Percentiles rank a stretch among this genome's conserved stretches.
phyloP scores from a whole-genome alignment of 1,140 invertebrate genomes.

The Hormaphis cornu region DNA sequence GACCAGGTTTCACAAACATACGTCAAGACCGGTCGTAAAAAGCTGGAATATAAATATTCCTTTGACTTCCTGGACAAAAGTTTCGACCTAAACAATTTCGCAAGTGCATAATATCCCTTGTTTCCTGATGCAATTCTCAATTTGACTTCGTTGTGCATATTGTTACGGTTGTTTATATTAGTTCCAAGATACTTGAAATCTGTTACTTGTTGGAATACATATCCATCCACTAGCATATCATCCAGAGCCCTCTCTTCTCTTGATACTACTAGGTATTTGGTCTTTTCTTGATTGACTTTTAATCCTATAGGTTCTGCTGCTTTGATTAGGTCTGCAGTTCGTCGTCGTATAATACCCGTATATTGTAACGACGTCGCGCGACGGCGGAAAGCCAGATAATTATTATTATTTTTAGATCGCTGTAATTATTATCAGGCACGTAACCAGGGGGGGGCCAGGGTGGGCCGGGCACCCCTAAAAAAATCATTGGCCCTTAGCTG shows the following conservation, averaged over 20 bases:
- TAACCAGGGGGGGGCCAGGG: no score
- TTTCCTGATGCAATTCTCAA: not conserved
- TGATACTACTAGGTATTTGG: no score
- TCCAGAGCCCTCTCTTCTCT: not conserved
- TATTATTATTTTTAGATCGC: no score
- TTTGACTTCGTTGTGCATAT: not conserved
- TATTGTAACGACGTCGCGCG: no score
- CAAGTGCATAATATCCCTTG: not conserved
- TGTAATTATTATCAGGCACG: no score
- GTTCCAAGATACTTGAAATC: not conserved
- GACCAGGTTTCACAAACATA: slow-evolving; percentile 35
- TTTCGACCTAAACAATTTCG: not conserved
- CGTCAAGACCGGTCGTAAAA: slow-evolving; percentile 30
- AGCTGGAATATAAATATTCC: not conserved
- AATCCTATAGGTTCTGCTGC: not conserved
- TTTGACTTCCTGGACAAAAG: not conserved
- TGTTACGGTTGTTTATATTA: not conserved
- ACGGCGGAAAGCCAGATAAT: no score
- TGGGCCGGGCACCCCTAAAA: no score
- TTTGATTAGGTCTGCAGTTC: not conserved
- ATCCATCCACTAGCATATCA: not conserved
- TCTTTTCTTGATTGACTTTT: not conserved
- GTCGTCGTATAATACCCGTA: no score
- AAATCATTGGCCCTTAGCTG: no score
- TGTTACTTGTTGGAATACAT: not conserved